Evolutionary conservation across 1,140 invertebrate genomes (phyloP).

Genomic region (Trichonephila clavipes): DNA sequence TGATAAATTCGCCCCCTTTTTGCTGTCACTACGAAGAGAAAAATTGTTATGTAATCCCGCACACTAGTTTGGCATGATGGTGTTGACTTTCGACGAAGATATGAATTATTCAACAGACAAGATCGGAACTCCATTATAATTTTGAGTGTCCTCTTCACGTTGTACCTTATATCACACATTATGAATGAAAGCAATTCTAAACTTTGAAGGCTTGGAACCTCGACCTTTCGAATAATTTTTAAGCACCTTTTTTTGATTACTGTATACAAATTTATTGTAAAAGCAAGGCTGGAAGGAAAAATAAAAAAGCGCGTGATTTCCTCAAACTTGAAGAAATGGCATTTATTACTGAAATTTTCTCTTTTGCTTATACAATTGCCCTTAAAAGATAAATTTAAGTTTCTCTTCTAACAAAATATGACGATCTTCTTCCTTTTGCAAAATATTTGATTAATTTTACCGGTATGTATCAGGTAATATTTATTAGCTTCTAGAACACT

Average conservation of each 20-base stretch:
- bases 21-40: background rate
- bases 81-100: background rate
- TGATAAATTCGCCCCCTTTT: background rate
- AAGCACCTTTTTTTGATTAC: background rate
- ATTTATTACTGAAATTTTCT: no score
- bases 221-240: background rate
- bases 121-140: background rate
- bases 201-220: background rate
- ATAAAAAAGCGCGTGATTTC: no score
- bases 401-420: no score
- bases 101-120: constrained; percentile 11
- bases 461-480: no score
- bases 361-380: no score
- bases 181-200: background rate
- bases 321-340: no score
- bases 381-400: no score
- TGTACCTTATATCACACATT: background rate
- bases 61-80: background rate
- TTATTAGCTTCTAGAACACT: no score
- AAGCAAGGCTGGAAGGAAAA: no score
- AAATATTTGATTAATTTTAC: no score
- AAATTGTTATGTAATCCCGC: constrained; percentile 4
- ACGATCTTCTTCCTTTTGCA: no score
- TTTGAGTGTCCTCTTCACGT: background rate
- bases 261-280: no score